Evolutionary conservation across 2,113 vertebrate species (phyloP).

Genomic region (Daboia siamensis): DNA sequence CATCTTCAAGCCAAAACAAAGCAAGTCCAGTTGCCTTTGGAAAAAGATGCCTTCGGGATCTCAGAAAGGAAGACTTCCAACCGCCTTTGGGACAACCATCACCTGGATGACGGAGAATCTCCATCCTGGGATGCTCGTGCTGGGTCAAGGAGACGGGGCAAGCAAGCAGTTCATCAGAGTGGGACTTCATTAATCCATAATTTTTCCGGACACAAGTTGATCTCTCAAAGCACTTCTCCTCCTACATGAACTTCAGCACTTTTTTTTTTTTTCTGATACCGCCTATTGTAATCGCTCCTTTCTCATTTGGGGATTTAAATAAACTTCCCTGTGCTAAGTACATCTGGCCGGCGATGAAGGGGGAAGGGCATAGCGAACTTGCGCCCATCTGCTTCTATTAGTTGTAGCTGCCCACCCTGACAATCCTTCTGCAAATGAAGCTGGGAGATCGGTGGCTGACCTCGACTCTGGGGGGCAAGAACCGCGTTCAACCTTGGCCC

Average conservation of each 20-base stretch:
- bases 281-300: not conserved
- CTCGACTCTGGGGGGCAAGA: not conserved
- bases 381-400: not conserved
- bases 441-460: not conserved
- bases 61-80: too few relatives aligned
- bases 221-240: not conserved
- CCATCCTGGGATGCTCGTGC: not conserved
- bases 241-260: not conserved
- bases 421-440: not conserved
- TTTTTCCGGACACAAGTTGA: not conserved
- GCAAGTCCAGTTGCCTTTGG: not conserved
- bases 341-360: too few relatives aligned
- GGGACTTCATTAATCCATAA: not conserved
- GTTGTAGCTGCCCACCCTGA: not conserved
- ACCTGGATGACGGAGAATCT: not conserved
- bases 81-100: not conserved
- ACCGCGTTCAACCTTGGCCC: not conserved
- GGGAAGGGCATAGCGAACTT: not conserved
- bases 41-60: not conserved
- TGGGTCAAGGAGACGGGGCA: not conserved
- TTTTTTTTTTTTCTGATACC: not conserved
- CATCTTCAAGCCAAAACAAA: not conserved
- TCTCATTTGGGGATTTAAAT: not conserved
- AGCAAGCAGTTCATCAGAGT: not conserved
- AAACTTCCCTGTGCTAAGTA: not conserved